Conservation (phyloP, 1,140 invertebrate species). For the Fopius arisanus region DNA sequence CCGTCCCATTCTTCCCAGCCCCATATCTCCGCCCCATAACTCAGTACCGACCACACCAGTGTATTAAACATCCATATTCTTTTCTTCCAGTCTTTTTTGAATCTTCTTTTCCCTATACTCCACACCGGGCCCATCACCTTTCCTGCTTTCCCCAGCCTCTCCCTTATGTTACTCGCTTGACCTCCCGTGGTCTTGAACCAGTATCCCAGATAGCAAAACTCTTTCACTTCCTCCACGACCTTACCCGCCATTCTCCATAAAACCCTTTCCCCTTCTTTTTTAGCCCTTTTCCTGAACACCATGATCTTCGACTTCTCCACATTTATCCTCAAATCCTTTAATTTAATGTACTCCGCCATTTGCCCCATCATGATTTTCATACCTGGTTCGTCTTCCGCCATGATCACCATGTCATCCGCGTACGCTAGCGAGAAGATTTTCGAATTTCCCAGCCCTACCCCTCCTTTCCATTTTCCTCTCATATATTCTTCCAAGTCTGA, state of each 20-base stretch:
- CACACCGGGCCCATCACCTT: slow-evolving; percentile 6
- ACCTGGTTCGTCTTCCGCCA: slow-evolving; percentile 4
- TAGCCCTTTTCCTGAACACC: slow-evolving; percentile 20
- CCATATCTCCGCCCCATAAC: slow-evolving; percentile 29
- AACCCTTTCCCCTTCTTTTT: slow-evolving; percentile 3
- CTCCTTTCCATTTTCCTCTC: slow-evolving; percentile 21
- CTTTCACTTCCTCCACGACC: slow-evolving; percentile 20
- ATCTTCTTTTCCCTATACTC: slow-evolving; percentile 23
- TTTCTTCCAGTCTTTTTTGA: slow-evolving; percentile 17
- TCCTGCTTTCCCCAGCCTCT: slow-evolving; percentile 9
- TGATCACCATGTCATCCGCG: slow-evolving; percentile 20
- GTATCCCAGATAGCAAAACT: slow-evolving; percentile 27
- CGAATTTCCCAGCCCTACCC: slow-evolving; percentile 13
- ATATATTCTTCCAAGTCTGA: slow-evolving; percentile 24
- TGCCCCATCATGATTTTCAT: slow-evolving; percentile 14
- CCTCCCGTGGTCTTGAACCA: neutral
- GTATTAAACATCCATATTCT: slow-evolving; percentile 23
- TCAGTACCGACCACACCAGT: slow-evolving; percentile 15
- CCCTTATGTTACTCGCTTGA: slow-evolving; percentile 3
- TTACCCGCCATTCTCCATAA: neutral
- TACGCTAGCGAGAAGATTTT: slow-evolving; percentile 24
- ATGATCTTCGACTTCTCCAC: slow-evolving; percentile 26
- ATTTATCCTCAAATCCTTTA: slow-evolving; percentile 19
- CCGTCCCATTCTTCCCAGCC: slow-evolving; percentile 21
- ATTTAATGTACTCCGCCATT: slow-evolving; percentile 13